Conservation (phyloP, 1,140 invertebrate species). For the Drosophila athabasca region DNA sequence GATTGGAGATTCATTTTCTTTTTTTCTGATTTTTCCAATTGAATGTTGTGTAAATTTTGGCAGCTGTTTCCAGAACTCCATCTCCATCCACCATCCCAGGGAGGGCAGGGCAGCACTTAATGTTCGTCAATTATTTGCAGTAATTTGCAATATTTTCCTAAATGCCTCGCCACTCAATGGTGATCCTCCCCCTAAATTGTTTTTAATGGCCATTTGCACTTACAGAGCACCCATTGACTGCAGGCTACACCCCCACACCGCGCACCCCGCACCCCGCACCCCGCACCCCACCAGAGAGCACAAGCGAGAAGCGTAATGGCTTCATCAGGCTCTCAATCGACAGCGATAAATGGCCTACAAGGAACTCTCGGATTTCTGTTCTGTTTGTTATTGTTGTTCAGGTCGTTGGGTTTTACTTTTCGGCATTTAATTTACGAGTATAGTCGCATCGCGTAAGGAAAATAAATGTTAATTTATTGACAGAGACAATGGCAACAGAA, state of each 20-base stretch:
- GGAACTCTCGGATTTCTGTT: constrained; percentile 28
- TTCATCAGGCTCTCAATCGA: constrained; percentile 53
- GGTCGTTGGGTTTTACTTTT: constrained; percentile 34
- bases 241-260: constrained; percentile 14
- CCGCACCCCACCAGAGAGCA: too few relatives aligned
- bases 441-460: constrained; percentile 50
- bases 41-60: constrained; percentile 43
- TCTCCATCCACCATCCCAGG: background rate
- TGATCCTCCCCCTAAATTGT: constrained; percentile 73
- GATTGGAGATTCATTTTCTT: constrained; percentile 15
- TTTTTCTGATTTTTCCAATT: constrained; percentile 46
- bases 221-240: constrained; percentile 43
- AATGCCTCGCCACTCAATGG: constrained; percentile 55
- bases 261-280: background rate
- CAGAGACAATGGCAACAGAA: constrained; percentile 32
- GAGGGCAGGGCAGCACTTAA: constrained; percentile 48
- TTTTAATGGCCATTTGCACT: constrained; percentile 82
- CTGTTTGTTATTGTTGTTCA: constrained; percentile 53
- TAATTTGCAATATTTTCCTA: constrained; percentile 79
- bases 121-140: constrained; percentile 80
- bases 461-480: constrained; percentile 78
- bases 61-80: constrained; percentile 42
- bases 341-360: constrained; percentile 67
- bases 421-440: constrained; percentile 58
- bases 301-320: constrained; percentile 53